phyloP scores from a whole-genome alignment of 2,888 invertebrate species.

The Andrena trimmerana region DNA sequence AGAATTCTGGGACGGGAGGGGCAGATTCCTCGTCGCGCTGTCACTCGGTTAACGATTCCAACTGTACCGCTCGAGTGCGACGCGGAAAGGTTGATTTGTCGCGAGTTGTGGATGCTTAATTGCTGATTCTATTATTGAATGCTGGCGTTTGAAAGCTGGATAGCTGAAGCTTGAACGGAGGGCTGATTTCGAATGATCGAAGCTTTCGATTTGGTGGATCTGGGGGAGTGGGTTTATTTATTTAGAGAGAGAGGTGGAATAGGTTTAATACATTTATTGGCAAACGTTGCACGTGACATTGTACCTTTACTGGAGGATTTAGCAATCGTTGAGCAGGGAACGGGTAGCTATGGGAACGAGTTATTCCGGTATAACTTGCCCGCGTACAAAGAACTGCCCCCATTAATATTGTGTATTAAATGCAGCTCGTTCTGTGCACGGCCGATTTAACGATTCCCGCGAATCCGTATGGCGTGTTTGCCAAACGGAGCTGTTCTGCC shows the following conservation, averaged over 20 bases:
- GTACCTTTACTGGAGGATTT: constrained; percentile 63
- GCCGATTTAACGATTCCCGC: constrained; percentile 56
- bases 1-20: constrained; percentile 54
- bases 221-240: no score
- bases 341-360: constrained; percentile 67
- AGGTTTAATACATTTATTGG: neutral
- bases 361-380: constrained; percentile 74
- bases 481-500: constrained; percentile 24
- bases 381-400: constrained; percentile 69
- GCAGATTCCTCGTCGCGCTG: constrained; percentile 48
- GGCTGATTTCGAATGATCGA: no score
- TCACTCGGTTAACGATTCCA: constrained; percentile 58
- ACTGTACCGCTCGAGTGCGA: constrained; percentile 41
- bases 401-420: constrained; percentile 71
- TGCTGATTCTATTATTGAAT: neutral
- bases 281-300: constrained; percentile 66
- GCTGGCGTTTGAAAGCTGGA: neutral
- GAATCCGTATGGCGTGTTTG: constrained; percentile 46
- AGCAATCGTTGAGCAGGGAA: constrained; percentile 64
- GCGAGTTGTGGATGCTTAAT: neutral
- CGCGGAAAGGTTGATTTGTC: constrained; percentile 32
- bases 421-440: constrained; percentile 50
- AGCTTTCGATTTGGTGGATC: no score
- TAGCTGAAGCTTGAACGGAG: no score
- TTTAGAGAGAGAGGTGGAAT: no score